Percentiles rank a stretch among this genome's conserved stretches.
Conservation (phyloP, 2,113 vertebrate species). For the Rattus norvegicus region GRCr8 NC_086021.1:139326001-139326500, state of each 20-base stretch:
- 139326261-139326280: not conserved
- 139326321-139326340: not conserved
- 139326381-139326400: not conserved
- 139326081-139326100: not conserved
- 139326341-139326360: not conserved
- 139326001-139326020: not conserved
- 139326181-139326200: not conserved
- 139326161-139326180: not conserved
- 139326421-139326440: not conserved
- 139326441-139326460: not conserved
- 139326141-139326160: not conserved
- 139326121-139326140: not conserved
- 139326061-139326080: not conserved
- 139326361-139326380: not conserved
- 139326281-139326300: not conserved
- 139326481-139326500: not conserved
- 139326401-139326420: not conserved
- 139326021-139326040: not conserved
- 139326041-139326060: not conserved
- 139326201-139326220: slow-evolving; percentile 14
- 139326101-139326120: not conserved
- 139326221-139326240: not conserved
- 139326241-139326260: not conserved
- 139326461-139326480: not conserved
- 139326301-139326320: not conserved